Conservation (phyloP, 2,797 vertebrate genomes). For the Anabacerthia variegaticeps region DNA sequence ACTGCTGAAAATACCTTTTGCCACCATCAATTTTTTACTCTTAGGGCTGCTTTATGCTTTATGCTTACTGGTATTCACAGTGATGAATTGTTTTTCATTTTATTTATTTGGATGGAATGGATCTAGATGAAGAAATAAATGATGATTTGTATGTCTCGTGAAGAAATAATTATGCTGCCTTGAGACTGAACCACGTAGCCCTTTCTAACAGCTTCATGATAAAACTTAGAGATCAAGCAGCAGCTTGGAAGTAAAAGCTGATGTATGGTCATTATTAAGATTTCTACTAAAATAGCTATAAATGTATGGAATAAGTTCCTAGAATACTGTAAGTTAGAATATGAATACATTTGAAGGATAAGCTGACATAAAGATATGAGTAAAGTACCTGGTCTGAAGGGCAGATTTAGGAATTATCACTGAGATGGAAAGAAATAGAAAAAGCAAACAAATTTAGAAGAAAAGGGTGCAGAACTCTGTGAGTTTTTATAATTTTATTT, state of each 20-base stretch:
- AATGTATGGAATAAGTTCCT: neutral
- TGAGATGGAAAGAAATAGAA: neutral
- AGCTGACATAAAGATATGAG: neutral
- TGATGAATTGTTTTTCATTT: neutral
- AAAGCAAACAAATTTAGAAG: neutral
- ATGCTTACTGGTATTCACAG: neutral
- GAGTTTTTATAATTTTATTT: neutral
- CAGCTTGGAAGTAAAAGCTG: neutral
- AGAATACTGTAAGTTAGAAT: neutral
- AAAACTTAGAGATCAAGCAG: neutral
- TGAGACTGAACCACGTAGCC: neutral
- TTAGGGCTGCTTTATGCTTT: neutral
- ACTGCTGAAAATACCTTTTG: neutral
- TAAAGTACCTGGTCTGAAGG: neutral
- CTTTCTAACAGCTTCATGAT: neutral
- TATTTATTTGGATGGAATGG: neutral
- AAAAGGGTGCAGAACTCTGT: neutral
- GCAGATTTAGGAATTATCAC: neutral
- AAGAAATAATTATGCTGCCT: neutral
- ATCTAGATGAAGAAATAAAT: neutral
- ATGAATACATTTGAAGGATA: neutral
- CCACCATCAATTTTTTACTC: neutral
- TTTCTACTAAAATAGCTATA: neutral
- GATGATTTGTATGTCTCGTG: neutral
- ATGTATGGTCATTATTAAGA: neutral